These are phyloP conservation scores for Leucania comma DNA, from an alignment of 2,888 invertebrate genomes.

Conservation along the genomic window DNA sequence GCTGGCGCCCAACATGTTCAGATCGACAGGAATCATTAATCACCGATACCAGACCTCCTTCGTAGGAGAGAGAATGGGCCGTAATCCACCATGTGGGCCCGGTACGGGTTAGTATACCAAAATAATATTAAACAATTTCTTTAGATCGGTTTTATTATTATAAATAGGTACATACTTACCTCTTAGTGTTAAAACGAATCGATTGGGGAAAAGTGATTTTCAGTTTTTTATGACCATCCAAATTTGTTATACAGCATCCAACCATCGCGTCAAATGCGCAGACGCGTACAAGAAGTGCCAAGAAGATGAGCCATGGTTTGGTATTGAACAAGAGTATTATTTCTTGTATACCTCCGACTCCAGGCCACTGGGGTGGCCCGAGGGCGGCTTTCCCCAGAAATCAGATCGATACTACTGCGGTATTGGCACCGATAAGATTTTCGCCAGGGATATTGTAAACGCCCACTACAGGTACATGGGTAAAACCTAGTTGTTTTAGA, in stretches of 20 bases:
- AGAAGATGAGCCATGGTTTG: slow-evolving; percentile 96
- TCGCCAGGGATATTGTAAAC: slow-evolving; percentile 98
- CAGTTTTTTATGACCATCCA: neutral
- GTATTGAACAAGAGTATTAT: slow-evolving; percentile 98
- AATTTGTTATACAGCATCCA: slow-evolving; percentile 89
- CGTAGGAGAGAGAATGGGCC: no score
- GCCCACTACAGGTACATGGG: slow-evolving; percentile 94
- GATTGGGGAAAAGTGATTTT: neutral
- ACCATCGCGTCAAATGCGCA: slow-evolving; percentile 93
- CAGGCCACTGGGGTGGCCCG: slow-evolving; percentile 98
- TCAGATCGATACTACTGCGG: slow-evolving; percentile 99
- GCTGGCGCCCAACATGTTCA: no score
- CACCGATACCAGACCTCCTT: no score
- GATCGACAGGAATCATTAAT: no score
- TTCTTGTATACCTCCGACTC: slow-evolving; percentile 94
- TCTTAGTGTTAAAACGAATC: no score
- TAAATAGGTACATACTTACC: no score
- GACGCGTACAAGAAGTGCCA: slow-evolving; percentile 94
- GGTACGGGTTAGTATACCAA: no score
- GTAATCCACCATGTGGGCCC: no score
- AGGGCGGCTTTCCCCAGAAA: slow-evolving; percentile 97
- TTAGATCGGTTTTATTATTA: no score
- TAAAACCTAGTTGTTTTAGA: neutral
- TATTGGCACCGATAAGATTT: slow-evolving; percentile 98
- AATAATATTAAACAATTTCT: no score